Evolutionary conservation across 2,113 vertebrate genomes (phyloP).

Genomic region (Setophaga kirtlandii): DNA sequence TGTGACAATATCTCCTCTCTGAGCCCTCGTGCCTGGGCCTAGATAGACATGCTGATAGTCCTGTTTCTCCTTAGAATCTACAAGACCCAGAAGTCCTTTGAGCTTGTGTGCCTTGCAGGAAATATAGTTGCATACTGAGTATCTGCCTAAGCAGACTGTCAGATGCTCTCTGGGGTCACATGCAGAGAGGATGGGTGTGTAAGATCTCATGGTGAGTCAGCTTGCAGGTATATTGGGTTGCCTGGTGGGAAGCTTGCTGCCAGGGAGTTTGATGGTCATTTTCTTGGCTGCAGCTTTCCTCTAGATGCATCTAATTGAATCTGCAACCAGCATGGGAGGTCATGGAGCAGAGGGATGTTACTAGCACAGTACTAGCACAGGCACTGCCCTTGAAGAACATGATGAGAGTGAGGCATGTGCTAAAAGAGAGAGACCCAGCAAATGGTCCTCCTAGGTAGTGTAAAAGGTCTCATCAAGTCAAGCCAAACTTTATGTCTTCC

Average conservation of each 20-base stretch:
- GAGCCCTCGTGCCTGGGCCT: neutral
- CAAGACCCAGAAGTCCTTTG: neutral
- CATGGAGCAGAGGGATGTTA: neutral
- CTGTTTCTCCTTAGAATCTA: neutral
- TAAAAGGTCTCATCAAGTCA: neutral
- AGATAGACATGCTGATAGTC: neutral
- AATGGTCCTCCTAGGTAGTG: neutral
- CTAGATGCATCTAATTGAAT: neutral
- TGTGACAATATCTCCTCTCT: neutral
- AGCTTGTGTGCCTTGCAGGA: neutral
- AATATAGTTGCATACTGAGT: neutral
- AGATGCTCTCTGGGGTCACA: neutral
- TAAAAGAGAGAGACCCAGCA: neutral
- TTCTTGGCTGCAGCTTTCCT: neutral
- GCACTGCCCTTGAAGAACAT: neutral
- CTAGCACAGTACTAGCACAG: fast-evolving
- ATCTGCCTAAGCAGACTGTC: neutral
- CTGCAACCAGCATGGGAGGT: neutral
- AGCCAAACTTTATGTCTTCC: neutral
- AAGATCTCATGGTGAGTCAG: neutral
- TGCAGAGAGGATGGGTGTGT: neutral
- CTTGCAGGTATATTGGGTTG: neutral
- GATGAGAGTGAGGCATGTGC: neutral
- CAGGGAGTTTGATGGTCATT: neutral
- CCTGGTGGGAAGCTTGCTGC: neutral